Evolutionary conservation across 2,113 vertebrate genomes (phyloP), one percentile per base, ranked within the genome.

Genomic region (Saccopteryx bilineata): DNA sequence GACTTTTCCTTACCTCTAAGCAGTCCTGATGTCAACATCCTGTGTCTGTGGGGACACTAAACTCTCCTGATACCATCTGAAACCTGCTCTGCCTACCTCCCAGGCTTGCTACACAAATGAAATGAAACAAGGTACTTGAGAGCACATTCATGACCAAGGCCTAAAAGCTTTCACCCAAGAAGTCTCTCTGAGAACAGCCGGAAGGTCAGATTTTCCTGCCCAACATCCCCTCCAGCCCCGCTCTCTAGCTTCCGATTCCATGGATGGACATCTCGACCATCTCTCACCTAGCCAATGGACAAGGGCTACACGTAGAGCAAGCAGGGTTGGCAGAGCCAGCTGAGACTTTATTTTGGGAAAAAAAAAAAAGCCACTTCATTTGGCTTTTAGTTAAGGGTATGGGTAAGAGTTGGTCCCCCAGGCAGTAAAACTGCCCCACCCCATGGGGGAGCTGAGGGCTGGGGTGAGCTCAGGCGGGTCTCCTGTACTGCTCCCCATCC

Each of bases 311-410:
- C 54, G 89, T 7, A 93, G 12, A 82, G 7, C 23, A 58, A 71
- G 23, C 19, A 50, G 0, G 24, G 15, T 23, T 52, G 72, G 58
- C 61, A 90, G 39, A 93, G 23, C 69, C 79, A 63, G 13, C 23
- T 61, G 19, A 81, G 46, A 26, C 26, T 98, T 98, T 96, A 97
- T 98, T 97, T 94, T 93, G 48, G 28, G 94, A 95, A 95, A 95
- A 8, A 80, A 96, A 92, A 39, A 39, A 39, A 7, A 85, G 39
- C 39, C 12, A 76, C 56, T 18, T 65, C 0, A 75, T 76, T 26
- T 60, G 48, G 50, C 21, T 92, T 92, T 72, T 31, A 61, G 39
- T 31, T 24, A 19, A 61, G 33, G 28, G 13, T 1, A 21, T 28
- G 26, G n/a, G 26, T 61, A 61, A 86, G 15, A 61, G 24, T 39